phyloP scores from a whole-genome alignment of 2,113 vertebrate genomes.

The Geococcyx californianus region DNA sequence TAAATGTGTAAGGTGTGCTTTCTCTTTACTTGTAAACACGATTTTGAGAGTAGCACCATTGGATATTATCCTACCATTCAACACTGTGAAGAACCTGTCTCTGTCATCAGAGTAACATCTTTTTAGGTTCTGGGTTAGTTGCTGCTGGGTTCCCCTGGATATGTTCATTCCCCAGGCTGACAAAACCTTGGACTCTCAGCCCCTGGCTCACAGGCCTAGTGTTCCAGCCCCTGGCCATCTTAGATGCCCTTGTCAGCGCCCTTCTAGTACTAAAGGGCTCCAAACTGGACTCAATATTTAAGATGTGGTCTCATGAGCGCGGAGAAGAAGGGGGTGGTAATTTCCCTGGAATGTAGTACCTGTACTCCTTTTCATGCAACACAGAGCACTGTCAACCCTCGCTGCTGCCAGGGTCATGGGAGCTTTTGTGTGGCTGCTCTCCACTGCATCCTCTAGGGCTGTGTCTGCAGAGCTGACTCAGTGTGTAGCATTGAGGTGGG shows the following conservation, averaged over 20 bases:
- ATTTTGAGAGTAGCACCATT: too few species aligned
- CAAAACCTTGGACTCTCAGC: not conserved
- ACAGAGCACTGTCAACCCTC: not conserved
- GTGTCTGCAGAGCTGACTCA: not conserved
- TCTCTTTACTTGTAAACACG: not conserved
- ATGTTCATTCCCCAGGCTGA: not conserved
- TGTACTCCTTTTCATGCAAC: not conserved
- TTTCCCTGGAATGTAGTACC: too few species aligned
- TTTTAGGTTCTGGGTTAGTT: not conserved
- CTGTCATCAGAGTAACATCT: not conserved
- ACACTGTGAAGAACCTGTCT: not conserved
- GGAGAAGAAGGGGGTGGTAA: not conserved
- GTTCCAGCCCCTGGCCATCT: not conserved
- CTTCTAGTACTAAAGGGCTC: not conserved
- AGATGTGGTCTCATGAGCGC: not conserved
- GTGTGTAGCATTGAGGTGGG: not conserved
- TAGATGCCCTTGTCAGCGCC: not conserved
- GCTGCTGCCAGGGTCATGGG: rapidly evolving
- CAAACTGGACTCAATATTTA: too few species aligned
- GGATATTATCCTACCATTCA: too few species aligned
- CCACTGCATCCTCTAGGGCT: not conserved
- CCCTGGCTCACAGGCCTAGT: not conserved
- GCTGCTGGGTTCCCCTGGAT: not conserved
- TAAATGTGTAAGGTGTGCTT: not conserved
- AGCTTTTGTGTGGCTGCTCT: not conserved